Base-by-base conservation (phyloP, 92 coral and sea anemone species). In the Zoanthus gigantus region DNA sequence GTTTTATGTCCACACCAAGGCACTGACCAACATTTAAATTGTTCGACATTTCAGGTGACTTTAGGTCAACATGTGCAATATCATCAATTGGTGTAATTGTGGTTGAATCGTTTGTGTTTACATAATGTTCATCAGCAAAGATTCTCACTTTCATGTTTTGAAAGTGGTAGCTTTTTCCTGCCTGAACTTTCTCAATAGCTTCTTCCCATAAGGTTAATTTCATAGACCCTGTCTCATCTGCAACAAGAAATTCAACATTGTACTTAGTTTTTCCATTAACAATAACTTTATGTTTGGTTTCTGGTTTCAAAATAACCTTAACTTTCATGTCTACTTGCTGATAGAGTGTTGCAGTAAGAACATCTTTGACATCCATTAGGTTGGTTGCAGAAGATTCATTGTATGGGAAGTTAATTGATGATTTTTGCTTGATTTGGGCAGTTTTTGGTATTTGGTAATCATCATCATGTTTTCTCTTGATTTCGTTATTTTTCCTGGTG, bases 1-100 rank as follows among this genome's bases (percentile, higher is more conserved):
- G 78, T 74, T 89, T 37, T 73, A 92, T 86, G 46, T 89, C 90
- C 34, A 92, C 89, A n/a, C 94, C 92, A 56, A 89, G 28, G 50
- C 89, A 90, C 48, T 89, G 77, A 32, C 82, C 94, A 44, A 73
- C 76, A 60, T 56, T 57, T 71, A 91, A 54, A 74, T 76, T 91
- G 60, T 88, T 82, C 58, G 52, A 82, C 47, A 76, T 46, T 74
- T 87, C 84, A 37, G 88, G 89, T 76, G 89, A 76, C 15, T 67
- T 88, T 6, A 88, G 34, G 71, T 88, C 88, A 88, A 91, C 52
- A 78, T 87, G 84, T 1, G 53, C 60, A 76, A 92, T 78, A 45
- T 88, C 90, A 77, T 85, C 87, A 12, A 84, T 91, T 72, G 89
- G 86, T 87, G 82, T 58, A 44, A 88, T 79, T 52, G 48, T 80